A percentile compares a stretch with the other conserved stretches of the same genome.
These are phyloP conservation scores for Cricetomys ansorgei DNA, from an alignment of 2,113 vertebrate genomes.

Conservation along the genomic window DNA sequence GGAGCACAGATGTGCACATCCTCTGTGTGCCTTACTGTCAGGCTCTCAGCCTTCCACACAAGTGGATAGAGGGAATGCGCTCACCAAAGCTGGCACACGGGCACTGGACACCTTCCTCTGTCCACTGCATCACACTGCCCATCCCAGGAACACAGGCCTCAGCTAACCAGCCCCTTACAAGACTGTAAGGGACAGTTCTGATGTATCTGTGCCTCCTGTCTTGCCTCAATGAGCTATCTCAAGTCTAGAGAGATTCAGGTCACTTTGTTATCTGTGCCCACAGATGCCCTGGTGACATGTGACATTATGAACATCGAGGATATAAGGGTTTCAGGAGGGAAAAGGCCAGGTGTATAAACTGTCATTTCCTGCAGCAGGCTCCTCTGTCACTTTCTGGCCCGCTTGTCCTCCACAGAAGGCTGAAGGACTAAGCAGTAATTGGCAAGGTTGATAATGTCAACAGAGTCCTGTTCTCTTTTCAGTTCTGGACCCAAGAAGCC, in stretches of 20 bases:
- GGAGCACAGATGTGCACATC: neutral
- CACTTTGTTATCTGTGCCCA: neutral
- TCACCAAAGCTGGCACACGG: too few relatives aligned
- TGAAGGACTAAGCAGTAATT: slow-evolving; percentile 31
- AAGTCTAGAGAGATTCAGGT: slow-evolving; percentile 1
- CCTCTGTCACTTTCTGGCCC: slow-evolving; percentile 5
- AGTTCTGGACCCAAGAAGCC: neutral
- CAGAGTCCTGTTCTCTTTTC: neutral
- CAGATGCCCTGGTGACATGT: neutral
- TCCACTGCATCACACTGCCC: neutral
- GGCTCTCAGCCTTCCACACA: accelerated
- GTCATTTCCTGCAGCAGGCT: neutral
- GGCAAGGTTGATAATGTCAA: slow-evolving; percentile 48
- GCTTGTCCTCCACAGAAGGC: neutral
- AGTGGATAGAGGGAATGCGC: neutral
- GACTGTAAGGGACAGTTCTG: neutral
- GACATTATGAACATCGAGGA: slow-evolving; percentile 43
- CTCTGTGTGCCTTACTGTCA: neutral
- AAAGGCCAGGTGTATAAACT: slow-evolving; percentile 32
- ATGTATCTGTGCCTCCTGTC: accelerated
- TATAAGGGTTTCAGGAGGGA: neutral
- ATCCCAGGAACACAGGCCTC: neutral
- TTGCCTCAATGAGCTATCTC: neutral
- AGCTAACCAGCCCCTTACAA: neutral
- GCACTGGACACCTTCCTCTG: neutral